Conservation (phyloP, 2,888 invertebrate genomes). For the Tiliacea aurago region DNA sequence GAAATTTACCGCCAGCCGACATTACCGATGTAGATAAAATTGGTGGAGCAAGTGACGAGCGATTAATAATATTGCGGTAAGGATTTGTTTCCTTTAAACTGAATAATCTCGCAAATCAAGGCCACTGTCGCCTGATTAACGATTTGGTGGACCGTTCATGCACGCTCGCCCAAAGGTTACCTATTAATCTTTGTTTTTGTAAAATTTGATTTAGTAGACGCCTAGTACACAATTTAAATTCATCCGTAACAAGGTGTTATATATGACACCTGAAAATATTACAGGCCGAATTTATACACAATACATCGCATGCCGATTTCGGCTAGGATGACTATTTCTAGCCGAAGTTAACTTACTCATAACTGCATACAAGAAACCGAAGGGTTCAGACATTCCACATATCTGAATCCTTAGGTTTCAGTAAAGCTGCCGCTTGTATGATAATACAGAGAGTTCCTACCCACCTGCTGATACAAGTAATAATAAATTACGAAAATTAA, state of each 20-base stretch:
- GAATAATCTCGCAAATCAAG: background rate
- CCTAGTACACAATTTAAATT: background rate
- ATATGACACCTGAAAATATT: too few relatives aligned
- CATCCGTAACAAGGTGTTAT: background rate
- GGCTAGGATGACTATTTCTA: background rate
- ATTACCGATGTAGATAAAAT: constrained; percentile 39
- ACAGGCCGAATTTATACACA: background rate
- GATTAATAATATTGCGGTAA: background rate
- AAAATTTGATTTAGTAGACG: background rate
- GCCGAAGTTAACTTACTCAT: too few relatives aligned
- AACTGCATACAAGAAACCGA: background rate
- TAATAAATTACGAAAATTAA: background rate
- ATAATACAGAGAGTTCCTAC: background rate
- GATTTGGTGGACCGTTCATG: background rate
- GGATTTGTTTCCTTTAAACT: background rate
- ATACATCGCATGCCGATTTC: too few relatives aligned
- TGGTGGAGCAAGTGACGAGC: constrained; percentile 21
- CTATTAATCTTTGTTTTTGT: background rate
- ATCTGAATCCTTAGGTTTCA: background rate
- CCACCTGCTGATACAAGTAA: background rate
- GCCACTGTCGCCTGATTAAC: too few relatives aligned
- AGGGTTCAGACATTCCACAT: background rate
- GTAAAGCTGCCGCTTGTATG: background rate
- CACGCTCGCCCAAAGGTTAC: too few relatives aligned
- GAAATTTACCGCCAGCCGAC: constrained; percentile 42